These are phyloP conservation scores for Sarcophaga bullata DNA, from an alignment of 1,140 invertebrate species.

Conservation along the genomic window DNA sequence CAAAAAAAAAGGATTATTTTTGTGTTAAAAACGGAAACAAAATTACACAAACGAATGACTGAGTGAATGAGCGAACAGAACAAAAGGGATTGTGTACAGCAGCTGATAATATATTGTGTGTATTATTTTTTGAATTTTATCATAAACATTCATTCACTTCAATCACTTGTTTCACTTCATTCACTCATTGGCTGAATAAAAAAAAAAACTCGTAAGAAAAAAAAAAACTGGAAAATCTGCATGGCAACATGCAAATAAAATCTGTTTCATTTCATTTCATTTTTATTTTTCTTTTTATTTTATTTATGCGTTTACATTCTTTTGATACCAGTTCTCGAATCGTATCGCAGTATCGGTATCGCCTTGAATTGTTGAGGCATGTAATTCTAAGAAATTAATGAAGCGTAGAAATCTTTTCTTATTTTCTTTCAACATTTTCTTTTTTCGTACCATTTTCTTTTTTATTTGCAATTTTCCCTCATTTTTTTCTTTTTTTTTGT, in stretches of 20 bases:
- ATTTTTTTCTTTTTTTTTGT: background rate
- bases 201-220: too few species aligned
- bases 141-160: background rate
- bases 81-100: background rate
- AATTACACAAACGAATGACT: too few species aligned
- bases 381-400: constrained; percentile 15
- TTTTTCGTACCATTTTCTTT: background rate
- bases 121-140: background rate
- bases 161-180: background rate
- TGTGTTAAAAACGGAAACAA: too few species aligned
- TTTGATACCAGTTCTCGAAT: background rate
- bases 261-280: too few species aligned
- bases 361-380: background rate
- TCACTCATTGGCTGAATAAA: background rate
- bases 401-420: constrained; percentile 1
- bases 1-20: too few species aligned
- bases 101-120: background rate
- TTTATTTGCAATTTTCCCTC: too few species aligned
- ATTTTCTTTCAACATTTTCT: background rate
- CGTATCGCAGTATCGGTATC: background rate
- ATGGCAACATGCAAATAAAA: background rate
- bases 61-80: too few species aligned
- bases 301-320: background rate
- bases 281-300: background rate
- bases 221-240: background rate